Base-by-base conservation (phyloP, 2,888 invertebrate genomes). In the Helleia helle region DNA sequence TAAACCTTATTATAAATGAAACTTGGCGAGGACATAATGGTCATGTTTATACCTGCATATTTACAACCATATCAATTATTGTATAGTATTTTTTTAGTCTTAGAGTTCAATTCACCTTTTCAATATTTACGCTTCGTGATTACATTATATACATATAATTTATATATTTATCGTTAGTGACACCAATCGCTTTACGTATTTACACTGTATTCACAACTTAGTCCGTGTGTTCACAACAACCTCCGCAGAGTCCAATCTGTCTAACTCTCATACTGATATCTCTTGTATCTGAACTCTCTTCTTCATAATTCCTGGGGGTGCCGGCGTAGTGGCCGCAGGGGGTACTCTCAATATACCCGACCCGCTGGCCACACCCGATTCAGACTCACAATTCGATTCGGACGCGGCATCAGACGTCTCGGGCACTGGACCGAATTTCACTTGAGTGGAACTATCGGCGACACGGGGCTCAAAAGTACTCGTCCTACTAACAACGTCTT, bases 201-300 rank as follows among this genome's bases (percentile, higher is more conserved):
- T 49, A 45, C 38, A 41, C 27, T 45, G 45, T 44, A 61, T 64
- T 77, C 70, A 84, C 67, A 83, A 74, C 53, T 81, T 72, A 58
- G 81, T 84, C 63, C 80, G 63, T 64, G 80, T 73, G 46, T 80
- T 83, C 47, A 81, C 71, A 50, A 84, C 77, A 43, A 83, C 65
- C 60, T 76, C 80, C 40, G 68, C 68, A 58, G 68, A 61, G 57
- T 75, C 72, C 44, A 77, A 69, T 43, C 46, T 48, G 28, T 53
- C 40, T 53, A 74, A 81, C 63, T 71, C 84, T 91, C 88, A 95
- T 84, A 95, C 95, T 47, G 94, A 94, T 84, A 95, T 95, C 76
- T 95, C 95, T 76, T 94, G 94, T 71, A 95, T 95, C 84, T 95
- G 95, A 59, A 95, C 95, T 72, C 95, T 89, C 77, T 95, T 95